phyloP scores from a whole-genome alignment of 1,140 invertebrate species.

The Sesamia nonagrioides region DNA sequence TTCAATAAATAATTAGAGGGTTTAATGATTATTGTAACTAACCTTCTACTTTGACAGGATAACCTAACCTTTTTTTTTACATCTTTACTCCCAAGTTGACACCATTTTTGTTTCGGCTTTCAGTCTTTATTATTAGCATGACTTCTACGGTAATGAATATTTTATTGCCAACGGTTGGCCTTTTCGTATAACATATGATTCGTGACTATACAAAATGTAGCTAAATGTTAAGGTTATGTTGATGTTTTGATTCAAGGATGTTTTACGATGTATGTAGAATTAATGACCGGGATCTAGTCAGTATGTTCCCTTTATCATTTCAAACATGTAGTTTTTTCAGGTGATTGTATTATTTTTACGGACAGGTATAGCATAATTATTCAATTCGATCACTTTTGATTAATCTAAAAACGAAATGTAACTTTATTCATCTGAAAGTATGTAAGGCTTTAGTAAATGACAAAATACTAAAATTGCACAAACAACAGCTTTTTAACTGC shows the following conservation, averaged over 20 bases:
- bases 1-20: slow-evolving; percentile 33
- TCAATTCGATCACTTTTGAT: not conserved
- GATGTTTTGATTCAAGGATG: slow-evolving; percentile 80
- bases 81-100: slow-evolving; percentile 67
- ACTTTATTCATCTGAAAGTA: not conserved
- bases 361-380: not conserved
- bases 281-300: slow-evolving; percentile 60
- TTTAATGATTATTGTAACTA: slow-evolving; percentile 60
- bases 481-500: too few species aligned
- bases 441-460: too few species aligned
- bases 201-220: slow-evolving; percentile 8
- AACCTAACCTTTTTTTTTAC: slow-evolving; percentile 73
- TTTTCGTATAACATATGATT: slow-evolving; percentile 4
- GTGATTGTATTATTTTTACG: not conserved
- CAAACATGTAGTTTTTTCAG: not conserved
- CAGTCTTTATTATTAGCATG: slow-evolving; percentile 57
- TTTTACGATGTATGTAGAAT: slow-evolving; percentile 63
- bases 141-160: slow-evolving; percentile 4
- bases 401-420: not conserved
- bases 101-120: slow-evolving; percentile 83
- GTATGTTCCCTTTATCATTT: not conserved
- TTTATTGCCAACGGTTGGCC: not conserved
- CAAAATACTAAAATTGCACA: too few species aligned
- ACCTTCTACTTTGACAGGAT: slow-evolving; percentile 82
- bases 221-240: slow-evolving; percentile 82